Percentiles rank a stretch among this genome's conserved stretches.
phyloP scores from a whole-genome alignment of 2,113 vertebrate genomes.

The Pluvialis apricaria region DNA sequence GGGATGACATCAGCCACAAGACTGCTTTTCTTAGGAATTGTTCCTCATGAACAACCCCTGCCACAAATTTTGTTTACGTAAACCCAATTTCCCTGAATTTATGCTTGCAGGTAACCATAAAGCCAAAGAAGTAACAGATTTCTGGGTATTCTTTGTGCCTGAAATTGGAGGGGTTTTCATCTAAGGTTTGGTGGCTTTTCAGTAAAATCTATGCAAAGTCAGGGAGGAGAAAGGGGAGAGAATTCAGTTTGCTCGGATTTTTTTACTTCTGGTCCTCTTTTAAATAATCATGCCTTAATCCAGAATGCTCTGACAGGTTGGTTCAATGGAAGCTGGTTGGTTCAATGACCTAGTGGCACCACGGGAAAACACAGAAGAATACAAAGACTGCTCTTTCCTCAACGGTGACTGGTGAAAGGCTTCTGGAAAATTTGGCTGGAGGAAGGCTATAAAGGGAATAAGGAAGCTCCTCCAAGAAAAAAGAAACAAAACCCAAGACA shows the following conservation, averaged over 20 bases:
- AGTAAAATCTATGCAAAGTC: neutral
- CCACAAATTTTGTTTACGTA: neutral
- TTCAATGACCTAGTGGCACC: neutral
- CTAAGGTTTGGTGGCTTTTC: neutral
- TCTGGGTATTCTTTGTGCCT: neutral
- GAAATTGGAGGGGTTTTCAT: neutral
- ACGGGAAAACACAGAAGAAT: neutral
- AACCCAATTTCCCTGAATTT: neutral
- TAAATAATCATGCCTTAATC: neutral
- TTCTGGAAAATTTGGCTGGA: neutral
- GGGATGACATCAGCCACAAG: neutral
- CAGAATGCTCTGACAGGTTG: neutral
- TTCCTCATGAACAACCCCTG: neutral
- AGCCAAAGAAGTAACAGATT: neutral
- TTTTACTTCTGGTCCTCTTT: neutral
- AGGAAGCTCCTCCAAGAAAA: neutral
- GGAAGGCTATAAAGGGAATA: neutral
- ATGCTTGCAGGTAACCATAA: neutral
- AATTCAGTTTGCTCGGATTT: neutral
- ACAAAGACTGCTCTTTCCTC: neutral
- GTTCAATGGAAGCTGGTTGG: neutral
- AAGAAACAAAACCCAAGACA: neutral
- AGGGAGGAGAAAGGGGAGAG: neutral
- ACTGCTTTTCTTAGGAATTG: neutral
- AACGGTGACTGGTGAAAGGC: neutral